Conservation (phyloP, 2,797 vertebrate species). For the Aulostomus chinensis region DNA sequence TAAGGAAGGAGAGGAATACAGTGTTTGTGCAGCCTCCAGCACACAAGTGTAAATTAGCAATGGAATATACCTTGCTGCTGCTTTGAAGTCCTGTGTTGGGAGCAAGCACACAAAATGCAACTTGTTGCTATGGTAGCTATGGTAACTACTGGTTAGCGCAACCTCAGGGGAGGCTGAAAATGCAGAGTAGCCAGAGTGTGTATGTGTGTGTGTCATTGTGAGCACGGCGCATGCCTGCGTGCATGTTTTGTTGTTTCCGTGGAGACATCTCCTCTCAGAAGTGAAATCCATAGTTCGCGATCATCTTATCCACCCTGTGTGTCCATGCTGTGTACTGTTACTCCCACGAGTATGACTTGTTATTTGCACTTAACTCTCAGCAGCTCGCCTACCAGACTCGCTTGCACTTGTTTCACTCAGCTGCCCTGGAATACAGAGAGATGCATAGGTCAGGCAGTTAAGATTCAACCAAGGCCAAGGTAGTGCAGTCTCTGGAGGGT, state of each 20-base stretch:
- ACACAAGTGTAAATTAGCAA: constrained; percentile 24
- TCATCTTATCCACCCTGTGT: constrained; percentile 27
- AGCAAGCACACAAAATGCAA: constrained; percentile 54
- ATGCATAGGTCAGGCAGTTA: no score
- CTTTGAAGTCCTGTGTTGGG: constrained; percentile 44
- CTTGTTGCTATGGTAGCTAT: constrained; percentile 58
- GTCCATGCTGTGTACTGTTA: constrained; percentile 22
- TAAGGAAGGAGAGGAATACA: no score
- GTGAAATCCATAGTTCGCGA: constrained; percentile 46
- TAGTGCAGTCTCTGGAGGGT: no score
- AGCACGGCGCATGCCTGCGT: constrained; percentile 6
- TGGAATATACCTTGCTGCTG: constrained; percentile 25
- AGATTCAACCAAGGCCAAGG: no score
- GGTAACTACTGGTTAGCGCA: constrained; percentile 55
- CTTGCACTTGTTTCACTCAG: constrained; percentile 28
- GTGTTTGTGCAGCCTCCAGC: background rate
- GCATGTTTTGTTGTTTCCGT: constrained; percentile 52
- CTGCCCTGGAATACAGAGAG: constrained; percentile 12
- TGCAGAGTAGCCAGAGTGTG: constrained; percentile 53
- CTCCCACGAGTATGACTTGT: constrained; percentile 40
- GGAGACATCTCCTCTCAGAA: constrained; percentile 47
- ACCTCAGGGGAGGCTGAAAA: constrained; percentile 55
- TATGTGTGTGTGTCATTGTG: constrained; percentile 28
- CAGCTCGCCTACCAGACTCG: constrained; percentile 27
- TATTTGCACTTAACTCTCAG: constrained; percentile 28